Conservation (phyloP, 2,113 vertebrate genomes). For the Smithornis capensis region DNA sequence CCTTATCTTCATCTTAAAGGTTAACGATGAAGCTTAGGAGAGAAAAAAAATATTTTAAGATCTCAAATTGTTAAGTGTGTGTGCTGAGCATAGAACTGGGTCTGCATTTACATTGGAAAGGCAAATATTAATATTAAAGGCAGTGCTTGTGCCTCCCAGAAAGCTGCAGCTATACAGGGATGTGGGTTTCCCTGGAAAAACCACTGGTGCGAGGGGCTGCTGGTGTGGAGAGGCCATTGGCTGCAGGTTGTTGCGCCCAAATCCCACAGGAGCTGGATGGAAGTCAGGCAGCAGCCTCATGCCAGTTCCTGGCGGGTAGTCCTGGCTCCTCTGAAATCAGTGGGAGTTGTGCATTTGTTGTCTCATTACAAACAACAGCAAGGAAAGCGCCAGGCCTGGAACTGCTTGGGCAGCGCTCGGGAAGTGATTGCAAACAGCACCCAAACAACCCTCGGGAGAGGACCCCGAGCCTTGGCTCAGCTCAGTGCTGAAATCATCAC, state of each 20-base stretch:
- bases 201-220: background rate
- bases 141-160: background rate
- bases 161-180: rapidly evolving
- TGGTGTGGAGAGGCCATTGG: background rate
- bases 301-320: rapidly evolving
- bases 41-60: background rate
- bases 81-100: background rate
- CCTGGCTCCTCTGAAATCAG: background rate
- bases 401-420: background rate
- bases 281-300: background rate
- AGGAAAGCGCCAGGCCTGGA: rapidly evolving
- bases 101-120: constrained; percentile 21
- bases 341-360: background rate
- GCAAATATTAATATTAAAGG: constrained; percentile 26
- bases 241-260: background rate
- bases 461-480: background rate
- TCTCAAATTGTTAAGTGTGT: background rate
- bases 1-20: constrained; percentile 60
- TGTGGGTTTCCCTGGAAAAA: background rate
- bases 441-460: background rate
- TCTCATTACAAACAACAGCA: background rate
- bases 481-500: background rate
- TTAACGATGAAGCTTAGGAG: constrained; percentile 46
- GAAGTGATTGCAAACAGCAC: background rate
- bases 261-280: background rate